Conservation (phyloP, 2,113 vertebrate species). For the Urocitellus parryii region DNA sequence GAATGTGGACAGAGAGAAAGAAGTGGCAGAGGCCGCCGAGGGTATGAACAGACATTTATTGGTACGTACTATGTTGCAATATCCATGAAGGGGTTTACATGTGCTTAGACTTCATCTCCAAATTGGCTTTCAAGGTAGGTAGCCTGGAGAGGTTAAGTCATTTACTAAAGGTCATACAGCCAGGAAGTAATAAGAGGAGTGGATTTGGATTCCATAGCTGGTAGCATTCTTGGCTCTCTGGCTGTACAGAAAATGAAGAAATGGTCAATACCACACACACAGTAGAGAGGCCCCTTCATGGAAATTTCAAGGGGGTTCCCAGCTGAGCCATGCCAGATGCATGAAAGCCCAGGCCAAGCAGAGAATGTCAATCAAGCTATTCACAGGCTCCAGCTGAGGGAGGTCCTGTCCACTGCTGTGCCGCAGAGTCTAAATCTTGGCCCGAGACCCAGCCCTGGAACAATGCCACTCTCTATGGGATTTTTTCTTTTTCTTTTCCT, state of each 20-base stretch:
- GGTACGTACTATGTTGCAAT: neutral
- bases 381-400: constrained; percentile 59
- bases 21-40: neutral
- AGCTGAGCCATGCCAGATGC: constrained; percentile 63
- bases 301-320: constrained; percentile 73
- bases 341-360: constrained; percentile 46
- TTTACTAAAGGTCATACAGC: neutral
- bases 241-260: constrained; percentile 56
- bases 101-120: constrained; percentile 7
- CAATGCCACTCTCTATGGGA: constrained; percentile 65
- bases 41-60: neutral
- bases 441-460: constrained; percentile 63
- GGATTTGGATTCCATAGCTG: neutral
- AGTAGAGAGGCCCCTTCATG: constrained; percentile 34
- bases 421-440: constrained; percentile 60
- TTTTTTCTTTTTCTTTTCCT: neutral
- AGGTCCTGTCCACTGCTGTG: constrained; percentile 53
- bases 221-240: constrained; percentile 18
- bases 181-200: neutral
- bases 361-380: constrained; percentile 66
- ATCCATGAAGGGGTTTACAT: neutral
- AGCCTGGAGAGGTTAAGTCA: neutral
- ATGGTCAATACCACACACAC: constrained; percentile 32
- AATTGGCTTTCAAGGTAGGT: neutral
- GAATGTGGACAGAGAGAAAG: neutral